Percentiles rank a stretch among this genome's conserved stretches.
phyloP scores from a whole-genome alignment of 1,140 invertebrate species.

The Araneus ventricosus region DNA sequence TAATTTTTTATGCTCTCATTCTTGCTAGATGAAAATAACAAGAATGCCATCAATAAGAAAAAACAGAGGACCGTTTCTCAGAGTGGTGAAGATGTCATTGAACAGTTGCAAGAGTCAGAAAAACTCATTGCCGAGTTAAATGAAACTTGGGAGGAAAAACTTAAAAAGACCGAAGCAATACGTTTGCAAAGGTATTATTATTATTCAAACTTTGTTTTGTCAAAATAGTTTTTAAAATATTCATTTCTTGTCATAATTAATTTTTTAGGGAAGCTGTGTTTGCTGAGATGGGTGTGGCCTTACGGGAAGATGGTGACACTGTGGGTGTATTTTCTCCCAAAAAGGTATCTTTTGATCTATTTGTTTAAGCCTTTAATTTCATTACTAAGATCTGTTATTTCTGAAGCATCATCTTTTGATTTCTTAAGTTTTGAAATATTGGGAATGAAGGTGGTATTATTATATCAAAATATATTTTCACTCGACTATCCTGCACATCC shows the following conservation, averaged over 20 bases:
- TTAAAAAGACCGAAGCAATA: conserved; percentile 97
- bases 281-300: conserved; percentile 99
- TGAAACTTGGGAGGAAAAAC: conserved; percentile 99
- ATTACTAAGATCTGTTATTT: no score
- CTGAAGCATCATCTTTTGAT: no score
- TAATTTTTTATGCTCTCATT: neutral
- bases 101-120: conserved; percentile 98
- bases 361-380: no score
- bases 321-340: conserved; percentile 99
- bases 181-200: conserved; percentile 86
- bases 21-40: conserved; percentile 75
- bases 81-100: conserved; percentile 96
- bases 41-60: conserved; percentile 74
- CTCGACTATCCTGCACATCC: no score
- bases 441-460: no score
- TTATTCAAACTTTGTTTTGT: neutral
- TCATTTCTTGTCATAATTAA: neutral
- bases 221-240: neutral
- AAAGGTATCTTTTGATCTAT: conserved; percentile 82
- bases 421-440: no score
- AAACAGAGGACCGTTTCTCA: conserved; percentile 85
- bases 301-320: conserved; percentile 97
- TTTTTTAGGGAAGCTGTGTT: conserved; percentile 93
- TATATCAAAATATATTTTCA: no score
- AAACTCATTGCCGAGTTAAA: conserved; percentile 99